A percentile compares a stretch with the other conserved stretches of the same genome.
Evolutionary conservation across 2,113 vertebrate genomes (phyloP).

Genomic region (Rhea americana): DNA sequence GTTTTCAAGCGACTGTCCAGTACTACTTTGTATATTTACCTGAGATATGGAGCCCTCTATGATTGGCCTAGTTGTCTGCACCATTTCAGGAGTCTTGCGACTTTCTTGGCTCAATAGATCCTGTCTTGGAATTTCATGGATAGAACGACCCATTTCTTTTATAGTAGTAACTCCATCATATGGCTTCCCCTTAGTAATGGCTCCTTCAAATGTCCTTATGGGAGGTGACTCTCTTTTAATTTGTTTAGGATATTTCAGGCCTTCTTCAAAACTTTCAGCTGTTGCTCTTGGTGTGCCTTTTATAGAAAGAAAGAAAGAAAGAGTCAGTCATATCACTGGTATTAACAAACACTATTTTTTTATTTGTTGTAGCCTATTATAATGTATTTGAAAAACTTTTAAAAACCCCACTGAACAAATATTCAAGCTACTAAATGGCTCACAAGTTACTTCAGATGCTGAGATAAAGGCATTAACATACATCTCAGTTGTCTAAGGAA

Average conservation of each 20-base stretch:
- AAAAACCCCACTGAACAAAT: background rate
- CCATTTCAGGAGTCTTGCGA: slow-evolving; percentile 90
- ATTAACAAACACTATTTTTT: background rate
- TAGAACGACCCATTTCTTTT: slow-evolving; percentile 97
- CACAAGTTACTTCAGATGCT: background rate
- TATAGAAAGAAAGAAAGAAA: background rate
- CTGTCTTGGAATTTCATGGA: slow-evolving; percentile 97
- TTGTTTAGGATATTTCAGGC: slow-evolving; percentile 93
- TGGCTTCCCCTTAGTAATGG: slow-evolving; percentile 93
- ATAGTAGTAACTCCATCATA: slow-evolving; percentile 96
- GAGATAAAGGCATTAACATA: background rate
- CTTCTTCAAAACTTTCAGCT: slow-evolving; percentile 90
- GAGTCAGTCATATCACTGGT: background rate
- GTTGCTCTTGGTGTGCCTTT: slow-evolving; percentile 93
- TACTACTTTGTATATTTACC: slow-evolving; percentile 67
- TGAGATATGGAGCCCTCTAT: slow-evolving; percentile 93
- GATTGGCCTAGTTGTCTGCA: slow-evolving; percentile 78
- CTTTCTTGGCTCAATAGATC: slow-evolving; percentile 88
- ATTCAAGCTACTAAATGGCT: background rate
- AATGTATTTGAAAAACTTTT: background rate
- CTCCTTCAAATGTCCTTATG: slow-evolving; percentile 91
- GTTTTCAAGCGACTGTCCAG: background rate
- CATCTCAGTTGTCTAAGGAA: background rate
- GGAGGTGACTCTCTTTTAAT: slow-evolving; percentile 96
- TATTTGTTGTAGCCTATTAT: background rate